Percentiles rank a stretch among this genome's conserved stretches.
These are phyloP conservation scores for Papilio protenor DNA, from an alignment of 2,888 invertebrate genomes.

Conservation along the genomic window DNA sequence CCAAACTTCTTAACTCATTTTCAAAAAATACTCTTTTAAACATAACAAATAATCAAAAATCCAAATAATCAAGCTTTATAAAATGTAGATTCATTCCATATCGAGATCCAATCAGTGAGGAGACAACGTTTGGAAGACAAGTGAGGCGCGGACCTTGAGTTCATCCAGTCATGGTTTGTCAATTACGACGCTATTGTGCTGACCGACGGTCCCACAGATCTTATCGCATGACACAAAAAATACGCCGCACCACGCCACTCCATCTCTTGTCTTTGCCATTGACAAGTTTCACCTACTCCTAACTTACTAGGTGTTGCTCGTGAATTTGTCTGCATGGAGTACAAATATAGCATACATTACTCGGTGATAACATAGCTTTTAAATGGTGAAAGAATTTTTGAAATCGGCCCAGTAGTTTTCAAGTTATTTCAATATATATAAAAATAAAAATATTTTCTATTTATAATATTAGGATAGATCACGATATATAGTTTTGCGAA, in stretches of 20 bases:
- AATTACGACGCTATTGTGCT: constrained; percentile 76
- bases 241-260: constrained; percentile 47
- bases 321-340: background rate
- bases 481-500: no score
- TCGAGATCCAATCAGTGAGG: constrained; percentile 43
- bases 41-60: background rate
- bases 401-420: no score
- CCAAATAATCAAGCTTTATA: background rate
- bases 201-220: constrained; percentile 63
- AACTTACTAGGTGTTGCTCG: no score
- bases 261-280: constrained; percentile 5
- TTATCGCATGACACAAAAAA: constrained; percentile 71
- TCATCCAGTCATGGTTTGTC: constrained; percentile 81
- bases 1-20: background rate
- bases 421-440: no score
- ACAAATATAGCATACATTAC: no score
- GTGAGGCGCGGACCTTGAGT: constrained; percentile 67
- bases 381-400: no score
- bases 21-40: background rate
- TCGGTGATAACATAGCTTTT: no score
- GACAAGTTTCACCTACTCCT: background rate
- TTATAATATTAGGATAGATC: no score
- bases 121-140: constrained; percentile 58
- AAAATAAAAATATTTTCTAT: no score
- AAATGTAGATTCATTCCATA: constrained; percentile 2